Conservation (phyloP, 2,797 vertebrate species). For the Phalloptychus januarius region DNA sequence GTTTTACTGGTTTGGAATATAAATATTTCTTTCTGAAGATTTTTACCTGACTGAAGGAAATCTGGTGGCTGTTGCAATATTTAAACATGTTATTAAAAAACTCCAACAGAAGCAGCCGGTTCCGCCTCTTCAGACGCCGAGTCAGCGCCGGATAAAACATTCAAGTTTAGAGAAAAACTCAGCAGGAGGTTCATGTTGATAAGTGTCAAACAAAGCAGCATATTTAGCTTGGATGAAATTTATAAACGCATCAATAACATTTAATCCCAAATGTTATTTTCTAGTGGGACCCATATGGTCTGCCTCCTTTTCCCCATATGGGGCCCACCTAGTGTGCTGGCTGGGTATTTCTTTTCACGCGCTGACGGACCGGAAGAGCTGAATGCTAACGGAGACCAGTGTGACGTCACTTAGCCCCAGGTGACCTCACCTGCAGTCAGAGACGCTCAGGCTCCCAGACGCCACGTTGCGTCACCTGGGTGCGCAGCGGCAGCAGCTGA, state of each 20-base stretch:
- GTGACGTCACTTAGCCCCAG: neutral
- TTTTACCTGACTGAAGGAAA: slow-evolving; percentile 82
- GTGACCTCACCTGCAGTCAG: neutral
- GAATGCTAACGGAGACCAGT: neutral
- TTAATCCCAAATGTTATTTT: no score
- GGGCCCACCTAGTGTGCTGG: no score
- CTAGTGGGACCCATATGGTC: no score
- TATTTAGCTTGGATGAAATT: no score
- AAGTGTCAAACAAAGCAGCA: no score
- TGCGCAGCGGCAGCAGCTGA: slow-evolving; percentile 44
- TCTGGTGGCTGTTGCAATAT: slow-evolving; percentile 82
- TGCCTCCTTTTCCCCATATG: no score
- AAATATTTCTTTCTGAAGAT: slow-evolving; percentile 70
- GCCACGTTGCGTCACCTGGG: slow-evolving; percentile 53
- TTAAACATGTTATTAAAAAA: slow-evolving; percentile 85
- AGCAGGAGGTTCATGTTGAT: no score
- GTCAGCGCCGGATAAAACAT: neutral
- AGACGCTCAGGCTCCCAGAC: neutral
- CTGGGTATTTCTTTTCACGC: no score
- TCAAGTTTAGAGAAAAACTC: no score
- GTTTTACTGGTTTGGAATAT: slow-evolving; percentile 79
- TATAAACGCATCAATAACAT: no score
- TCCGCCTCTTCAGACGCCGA: neutral
- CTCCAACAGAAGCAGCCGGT: slow-evolving; percentile 55
- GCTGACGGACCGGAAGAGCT: neutral